Evolutionary conservation across 1,140 invertebrate genomes (phyloP).

Genomic region (Scaptomyza pallida): DNA sequence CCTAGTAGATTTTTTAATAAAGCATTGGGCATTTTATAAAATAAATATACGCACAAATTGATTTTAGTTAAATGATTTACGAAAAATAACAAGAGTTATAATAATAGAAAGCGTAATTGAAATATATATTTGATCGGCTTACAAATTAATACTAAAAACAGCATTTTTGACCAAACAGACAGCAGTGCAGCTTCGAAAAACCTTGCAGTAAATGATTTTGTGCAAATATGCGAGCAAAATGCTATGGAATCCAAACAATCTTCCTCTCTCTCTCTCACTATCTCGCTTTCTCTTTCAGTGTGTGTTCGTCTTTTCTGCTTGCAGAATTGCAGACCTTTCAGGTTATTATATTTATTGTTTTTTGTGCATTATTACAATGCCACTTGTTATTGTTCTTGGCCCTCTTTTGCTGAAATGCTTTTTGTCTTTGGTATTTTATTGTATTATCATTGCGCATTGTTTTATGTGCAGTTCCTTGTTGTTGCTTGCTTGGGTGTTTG

Average conservation of each 20-base stretch:
- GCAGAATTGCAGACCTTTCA: constrained; percentile 39
- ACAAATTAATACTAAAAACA: constrained; percentile 26
- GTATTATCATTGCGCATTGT: constrained; percentile 69
- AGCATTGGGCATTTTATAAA: too few species aligned
- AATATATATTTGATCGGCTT: constrained; percentile 14
- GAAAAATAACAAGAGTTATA: too few species aligned
- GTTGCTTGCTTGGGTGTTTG: constrained; percentile 18
- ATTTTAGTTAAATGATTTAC: too few species aligned
- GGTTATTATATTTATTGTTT: constrained; percentile 51
- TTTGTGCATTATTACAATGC: constrained; percentile 57
- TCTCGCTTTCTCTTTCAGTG: constrained; percentile 23
- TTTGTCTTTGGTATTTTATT: constrained; percentile 69
- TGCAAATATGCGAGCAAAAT: constrained; percentile 43
- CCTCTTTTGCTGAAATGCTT: constrained; percentile 56
- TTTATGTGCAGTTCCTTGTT: constrained; percentile 36
- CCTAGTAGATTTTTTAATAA: too few species aligned
- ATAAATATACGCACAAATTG: too few species aligned
- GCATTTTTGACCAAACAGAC: neutral
- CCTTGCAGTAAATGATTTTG: constrained; percentile 18
- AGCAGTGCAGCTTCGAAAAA: neutral
- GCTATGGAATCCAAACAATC: constrained; percentile 10
- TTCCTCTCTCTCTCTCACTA: constrained; percentile 28
- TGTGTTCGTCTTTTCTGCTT: too few species aligned
- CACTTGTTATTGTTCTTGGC: constrained; percentile 51
- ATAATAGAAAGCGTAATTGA: neutral